Evolutionary conservation across 2,888 invertebrate genomes (phyloP), one percentile per base, ranked within the genome.

Genomic region (Polymixis lichenea): DNA sequence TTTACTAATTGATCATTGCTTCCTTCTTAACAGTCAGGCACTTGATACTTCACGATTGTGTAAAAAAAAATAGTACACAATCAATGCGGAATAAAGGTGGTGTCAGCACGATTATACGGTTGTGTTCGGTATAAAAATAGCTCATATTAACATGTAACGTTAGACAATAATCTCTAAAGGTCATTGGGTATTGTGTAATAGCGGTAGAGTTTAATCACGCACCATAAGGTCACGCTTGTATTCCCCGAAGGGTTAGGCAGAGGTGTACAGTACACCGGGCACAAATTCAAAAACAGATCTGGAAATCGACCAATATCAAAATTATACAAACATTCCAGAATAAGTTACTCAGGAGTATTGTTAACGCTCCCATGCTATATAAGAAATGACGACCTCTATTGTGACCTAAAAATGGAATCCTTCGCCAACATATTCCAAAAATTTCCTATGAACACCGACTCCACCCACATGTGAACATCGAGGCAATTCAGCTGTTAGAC

Each of bases 91-190:
- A 82, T 86, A 75, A 78, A 51, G 15, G 61, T 49, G 56, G 67
- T 81, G 75, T 64, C 62, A 66, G 75, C 84, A 86, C 84, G 88
- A 84, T 64, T 70, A 19, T 28, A 70, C 55, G 66, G 46, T 46
- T 53, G 43, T 61, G 53, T 68, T 72, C 43, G 77, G 66, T 79
- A 76, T 64, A 72, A 78, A 86, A 88, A 86, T 82, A 78, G 75
- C 78, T 38, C 65, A 77, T 83, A 77, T 85, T 76, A 84, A 84
- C 82, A 80, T 83, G 82, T 78, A 70, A 73, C 73, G 82, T 79
- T 86, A 84, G 72, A 77, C 77, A 82, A 85, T 89, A 83, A 83
- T 83, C 72, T 66, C 75, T 75, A 83, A 87, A 90, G 89, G 90
- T 88, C 90, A 84, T 75, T 84, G 43, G 78, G 75, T 84, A 81